Conservation (phyloP, 2,888 invertebrate genomes). For the Ellobium chinense region DNA sequence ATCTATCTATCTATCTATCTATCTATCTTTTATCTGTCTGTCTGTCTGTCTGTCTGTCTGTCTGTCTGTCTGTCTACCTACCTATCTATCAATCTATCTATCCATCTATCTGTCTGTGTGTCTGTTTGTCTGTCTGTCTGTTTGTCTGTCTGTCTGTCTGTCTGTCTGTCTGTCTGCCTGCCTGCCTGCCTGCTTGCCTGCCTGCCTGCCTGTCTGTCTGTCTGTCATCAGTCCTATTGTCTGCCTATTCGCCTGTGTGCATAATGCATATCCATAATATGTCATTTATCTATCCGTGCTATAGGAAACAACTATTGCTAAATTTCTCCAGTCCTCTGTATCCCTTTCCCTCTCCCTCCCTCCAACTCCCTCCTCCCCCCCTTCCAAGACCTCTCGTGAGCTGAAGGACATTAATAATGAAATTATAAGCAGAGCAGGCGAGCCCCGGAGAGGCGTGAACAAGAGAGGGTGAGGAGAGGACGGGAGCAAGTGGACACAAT, state of each 20-base stretch:
- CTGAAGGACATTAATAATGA: conserved; percentile 7
- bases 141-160: not conserved
- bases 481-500: conserved; percentile 4
- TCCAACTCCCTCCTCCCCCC: not conserved
- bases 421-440: conserved; percentile 10
- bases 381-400: conserved; percentile 1
- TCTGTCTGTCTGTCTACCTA: conserved; percentile 16
- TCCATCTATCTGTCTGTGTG: not conserved
- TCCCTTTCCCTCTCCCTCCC: conserved; percentile 2
- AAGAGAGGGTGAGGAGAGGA: not conserved
- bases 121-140: not conserved
- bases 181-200: conserved; percentile 14
- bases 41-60: not conserved
- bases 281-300: too few relatives aligned
- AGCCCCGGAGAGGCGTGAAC: conserved; percentile 5
- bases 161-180: conserved; percentile 18
- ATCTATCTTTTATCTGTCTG: too few relatives aligned
- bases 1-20: too few relatives aligned
- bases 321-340: too few relatives aligned
- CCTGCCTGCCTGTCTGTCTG: not conserved
- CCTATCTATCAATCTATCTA: not conserved
- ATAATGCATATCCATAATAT: too few relatives aligned
- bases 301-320: too few relatives aligned
- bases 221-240: not conserved
- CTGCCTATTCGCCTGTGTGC: too few relatives aligned